Conservation (phyloP, 2,888 invertebrate species). For the Dryobotodes eremita region DNA sequence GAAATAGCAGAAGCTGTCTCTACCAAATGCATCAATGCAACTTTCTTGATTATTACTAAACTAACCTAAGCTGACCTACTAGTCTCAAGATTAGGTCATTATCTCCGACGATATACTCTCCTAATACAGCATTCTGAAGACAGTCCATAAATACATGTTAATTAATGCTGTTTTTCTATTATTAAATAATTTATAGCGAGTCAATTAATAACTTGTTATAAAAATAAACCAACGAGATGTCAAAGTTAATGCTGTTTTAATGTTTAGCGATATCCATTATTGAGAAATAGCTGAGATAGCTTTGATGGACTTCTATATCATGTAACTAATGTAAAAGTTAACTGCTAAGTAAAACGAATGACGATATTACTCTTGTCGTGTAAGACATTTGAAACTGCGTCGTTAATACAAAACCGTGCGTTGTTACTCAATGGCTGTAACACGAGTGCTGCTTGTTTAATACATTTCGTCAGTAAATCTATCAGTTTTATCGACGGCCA, state of each 20-base stretch:
- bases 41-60: slow-evolving; percentile 37
- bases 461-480: slow-evolving; percentile 65
- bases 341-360: slow-evolving; percentile 16
- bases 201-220: slow-evolving; percentile 19
- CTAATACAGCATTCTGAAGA: slow-evolving; percentile 27
- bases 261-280: slow-evolving; percentile 3
- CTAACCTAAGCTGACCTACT: slow-evolving; percentile 1
- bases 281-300: slow-evolving; percentile 13
- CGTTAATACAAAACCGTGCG: slow-evolving; percentile 35
- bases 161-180: slow-evolving; percentile 1
- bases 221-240: slow-evolving; percentile 16
- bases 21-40: slow-evolving; percentile 44
- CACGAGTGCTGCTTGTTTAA: slow-evolving; percentile 53
- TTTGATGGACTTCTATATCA: slow-evolving; percentile 25
- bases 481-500: slow-evolving; percentile 61
- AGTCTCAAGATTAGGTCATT: slow-evolving; percentile 2
- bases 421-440: slow-evolving; percentile 53
- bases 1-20: slow-evolving; percentile 30
- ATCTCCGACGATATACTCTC: slow-evolving; percentile 20
- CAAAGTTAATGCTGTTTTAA: slow-evolving; percentile 19
- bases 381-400: slow-evolving; percentile 44
- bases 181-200: slow-evolving; percentile 14
- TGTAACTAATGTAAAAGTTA: slow-evolving; percentile 9
- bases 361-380: slow-evolving; percentile 13
- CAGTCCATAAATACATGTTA: slow-evolving; percentile 11